These are phyloP conservation scores for Pseudeuparius sepicola DNA, from an alignment of 2,888 invertebrate species.

Conservation along the genomic window DNA sequence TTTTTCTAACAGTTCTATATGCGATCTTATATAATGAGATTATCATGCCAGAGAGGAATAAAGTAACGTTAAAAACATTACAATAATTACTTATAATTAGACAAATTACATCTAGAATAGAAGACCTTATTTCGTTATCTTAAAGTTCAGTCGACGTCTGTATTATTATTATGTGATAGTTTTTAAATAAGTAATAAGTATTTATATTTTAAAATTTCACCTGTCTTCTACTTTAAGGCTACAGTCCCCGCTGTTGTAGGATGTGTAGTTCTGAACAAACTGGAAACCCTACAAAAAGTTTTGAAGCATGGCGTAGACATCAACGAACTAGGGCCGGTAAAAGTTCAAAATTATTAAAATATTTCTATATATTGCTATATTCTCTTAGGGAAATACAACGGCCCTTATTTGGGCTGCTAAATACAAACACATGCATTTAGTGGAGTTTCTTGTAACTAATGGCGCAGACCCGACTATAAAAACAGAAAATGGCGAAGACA, in stretches of 20 bases:
- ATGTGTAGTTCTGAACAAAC: conserved; percentile 34
- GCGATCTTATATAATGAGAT: too few relatives aligned
- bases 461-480: conserved; percentile 34
- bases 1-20: too few relatives aligned
- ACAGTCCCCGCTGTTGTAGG: conserved; percentile 30
- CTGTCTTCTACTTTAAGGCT: conserved; percentile 24
- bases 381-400: conserved; percentile 32
- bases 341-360: conserved; percentile 7
- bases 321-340: conserved; percentile 33
- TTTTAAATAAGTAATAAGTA: too few relatives aligned
- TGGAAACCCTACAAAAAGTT: conserved; percentile 31
- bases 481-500: conserved; percentile 34
- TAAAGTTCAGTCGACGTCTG: too few relatives aligned
- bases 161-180: too few relatives aligned
- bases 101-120: too few relatives aligned
- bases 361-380: too few relatives aligned
- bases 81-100: too few relatives aligned
- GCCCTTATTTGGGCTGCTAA: conserved; percentile 38
- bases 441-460: conserved; percentile 33
- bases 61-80: too few relatives aligned
- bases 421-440: conserved; percentile 34
- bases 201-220: too few relatives aligned
- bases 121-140: too few relatives aligned
- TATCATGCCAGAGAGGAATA: too few relatives aligned
- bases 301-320: conserved; percentile 33